phyloP scores from a whole-genome alignment of 2,113 vertebrate species.

The Phalacrocorax carbo region DNA sequence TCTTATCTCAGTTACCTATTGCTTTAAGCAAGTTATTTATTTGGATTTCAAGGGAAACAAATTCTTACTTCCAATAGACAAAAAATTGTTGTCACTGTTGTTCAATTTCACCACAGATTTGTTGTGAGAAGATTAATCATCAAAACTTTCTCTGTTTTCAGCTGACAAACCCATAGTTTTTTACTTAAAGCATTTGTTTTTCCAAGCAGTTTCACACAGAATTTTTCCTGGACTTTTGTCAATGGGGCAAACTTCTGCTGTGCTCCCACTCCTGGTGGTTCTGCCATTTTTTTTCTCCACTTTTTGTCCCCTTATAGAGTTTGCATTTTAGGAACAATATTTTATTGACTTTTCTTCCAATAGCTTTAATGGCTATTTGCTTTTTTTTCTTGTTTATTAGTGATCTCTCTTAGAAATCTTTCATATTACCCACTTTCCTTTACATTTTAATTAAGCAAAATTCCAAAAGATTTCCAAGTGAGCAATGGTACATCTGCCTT shows the following conservation, averaged over 20 bases:
- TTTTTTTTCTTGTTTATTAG: not conserved
- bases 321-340: not conserved
- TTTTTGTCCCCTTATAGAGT: accelerated
- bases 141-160: not conserved
- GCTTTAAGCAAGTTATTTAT: not conserved
- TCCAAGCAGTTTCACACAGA: not conserved
- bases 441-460: not conserved
- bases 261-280: not conserved
- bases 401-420: not conserved
- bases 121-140: not conserved
- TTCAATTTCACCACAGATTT: not conserved
- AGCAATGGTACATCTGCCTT: not conserved
- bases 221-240: not conserved
- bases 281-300: not conserved
- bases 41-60: not conserved
- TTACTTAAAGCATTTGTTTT: not conserved
- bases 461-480: not conserved
- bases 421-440: not conserved
- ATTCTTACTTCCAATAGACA: not conserved
- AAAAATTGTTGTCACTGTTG: not conserved
- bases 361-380: not conserved
- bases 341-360: not conserved
- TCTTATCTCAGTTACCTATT: not conserved
- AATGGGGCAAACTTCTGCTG: not conserved
- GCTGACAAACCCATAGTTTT: accelerated